Evolutionary conservation across 2,888 invertebrate genomes (phyloP).

Genomic region (Pristionchus maxplancki): DNA sequence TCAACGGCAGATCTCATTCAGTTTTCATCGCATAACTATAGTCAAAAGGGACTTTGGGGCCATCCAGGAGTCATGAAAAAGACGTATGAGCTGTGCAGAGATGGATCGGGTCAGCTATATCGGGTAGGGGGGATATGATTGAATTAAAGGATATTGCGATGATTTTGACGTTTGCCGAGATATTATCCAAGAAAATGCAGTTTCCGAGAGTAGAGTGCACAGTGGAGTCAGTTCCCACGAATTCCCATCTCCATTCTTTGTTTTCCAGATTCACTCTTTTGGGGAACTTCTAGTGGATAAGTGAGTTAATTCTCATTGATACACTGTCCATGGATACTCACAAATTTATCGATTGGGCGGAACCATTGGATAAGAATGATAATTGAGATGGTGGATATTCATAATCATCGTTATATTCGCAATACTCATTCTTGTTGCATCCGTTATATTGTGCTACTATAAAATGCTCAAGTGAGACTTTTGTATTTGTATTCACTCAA

Average conservation of each 20-base stretch:
- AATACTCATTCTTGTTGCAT: background rate
- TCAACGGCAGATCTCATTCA: background rate
- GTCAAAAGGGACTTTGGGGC: background rate
- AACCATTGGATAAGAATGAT: background rate
- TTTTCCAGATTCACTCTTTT: background rate
- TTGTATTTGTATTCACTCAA: background rate
- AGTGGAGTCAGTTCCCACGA: background rate
- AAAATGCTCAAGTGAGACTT: background rate
- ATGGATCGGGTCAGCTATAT: background rate
- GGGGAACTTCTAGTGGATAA: background rate
- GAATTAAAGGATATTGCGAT: background rate
- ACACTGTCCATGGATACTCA: no score
- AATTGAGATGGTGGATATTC: background rate
- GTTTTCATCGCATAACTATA: background rate
- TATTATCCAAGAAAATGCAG: background rate
- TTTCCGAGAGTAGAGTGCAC: background rate
- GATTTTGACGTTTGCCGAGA: background rate
- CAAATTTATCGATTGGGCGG: no score
- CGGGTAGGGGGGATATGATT: background rate
- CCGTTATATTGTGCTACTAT: background rate
- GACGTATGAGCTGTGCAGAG: background rate
- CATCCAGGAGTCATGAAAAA: constrained; percentile 26
- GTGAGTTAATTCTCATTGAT: background rate
- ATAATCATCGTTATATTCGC: background rate
- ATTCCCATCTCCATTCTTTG: background rate